Percentiles rank a stretch among this genome's conserved stretches.
phyloP scores from a whole-genome alignment of 2,888 invertebrate genomes.

The Ormyrus nitidulus region DNA sequence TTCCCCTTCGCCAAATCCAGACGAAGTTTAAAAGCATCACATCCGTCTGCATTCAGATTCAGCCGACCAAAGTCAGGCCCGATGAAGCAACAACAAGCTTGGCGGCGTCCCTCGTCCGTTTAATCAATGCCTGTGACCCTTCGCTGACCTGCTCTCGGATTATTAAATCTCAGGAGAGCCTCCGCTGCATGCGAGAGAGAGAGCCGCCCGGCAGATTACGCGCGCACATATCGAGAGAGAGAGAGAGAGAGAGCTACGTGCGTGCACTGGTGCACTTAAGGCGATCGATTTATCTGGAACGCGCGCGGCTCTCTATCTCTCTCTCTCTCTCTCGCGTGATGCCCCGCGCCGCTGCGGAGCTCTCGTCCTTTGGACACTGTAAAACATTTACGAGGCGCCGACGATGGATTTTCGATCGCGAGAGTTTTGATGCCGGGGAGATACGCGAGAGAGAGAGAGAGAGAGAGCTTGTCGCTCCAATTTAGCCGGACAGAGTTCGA shows the following conservation, averaged over 20 bases:
- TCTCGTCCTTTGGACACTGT: neutral
- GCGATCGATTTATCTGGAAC: conserved; percentile 12
- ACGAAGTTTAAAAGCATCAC: too few relatives aligned
- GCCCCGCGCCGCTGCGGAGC: too few relatives aligned
- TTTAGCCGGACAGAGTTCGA: too few relatives aligned
- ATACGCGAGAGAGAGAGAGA: neutral
- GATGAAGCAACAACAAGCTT: too few relatives aligned
- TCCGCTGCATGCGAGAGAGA: neutral
- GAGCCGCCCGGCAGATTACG: neutral
- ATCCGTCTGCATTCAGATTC: too few relatives aligned
- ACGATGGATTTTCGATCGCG: conserved; percentile 16
- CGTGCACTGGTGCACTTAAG: conserved; percentile 40
- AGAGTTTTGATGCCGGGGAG: neutral
- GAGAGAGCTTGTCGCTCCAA: neutral
- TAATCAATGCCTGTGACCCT: conserved; percentile 64
- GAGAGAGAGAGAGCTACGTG: neutral
- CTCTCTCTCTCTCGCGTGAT: too few relatives aligned
- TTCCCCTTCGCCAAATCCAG: too few relatives aligned
- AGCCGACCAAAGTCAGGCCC: too few relatives aligned
- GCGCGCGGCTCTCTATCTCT: neutral
- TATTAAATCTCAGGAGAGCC: conserved; percentile 61
- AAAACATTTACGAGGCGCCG: conserved; percentile 25
- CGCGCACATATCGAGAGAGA: neutral
- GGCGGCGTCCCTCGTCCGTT: conserved; percentile 46
- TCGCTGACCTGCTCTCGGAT: conserved; percentile 60